Evolutionary conservation across 2,888 invertebrate species (phyloP).

Genomic region (Athetis lepigone): DNA sequence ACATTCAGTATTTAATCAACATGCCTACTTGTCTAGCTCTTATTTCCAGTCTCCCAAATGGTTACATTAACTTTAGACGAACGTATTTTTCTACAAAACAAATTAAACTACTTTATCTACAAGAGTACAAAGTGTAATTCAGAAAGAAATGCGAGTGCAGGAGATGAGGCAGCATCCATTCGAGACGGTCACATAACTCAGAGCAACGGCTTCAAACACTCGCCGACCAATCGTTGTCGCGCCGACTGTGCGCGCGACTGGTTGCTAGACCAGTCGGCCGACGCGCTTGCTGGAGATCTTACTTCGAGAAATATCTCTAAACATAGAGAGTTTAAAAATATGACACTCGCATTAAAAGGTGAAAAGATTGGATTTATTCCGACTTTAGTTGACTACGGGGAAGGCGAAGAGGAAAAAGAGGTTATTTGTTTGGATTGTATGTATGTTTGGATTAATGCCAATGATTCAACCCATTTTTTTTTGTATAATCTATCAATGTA

Average conservation of each 20-base stretch:
- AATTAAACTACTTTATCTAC: not conserved
- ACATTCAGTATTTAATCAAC: not conserved
- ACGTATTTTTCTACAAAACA: constrained; percentile 4
- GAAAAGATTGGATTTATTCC: no score
- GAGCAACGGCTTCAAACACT: constrained; percentile 5
- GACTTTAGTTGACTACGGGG: no score
- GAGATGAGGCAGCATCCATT: constrained; percentile 8
- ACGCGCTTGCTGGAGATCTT: not conserved
- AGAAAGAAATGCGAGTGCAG: constrained; percentile 18
- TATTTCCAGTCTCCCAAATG: not conserved
- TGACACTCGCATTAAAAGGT: not conserved
- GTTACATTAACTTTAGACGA: constrained; percentile 4
- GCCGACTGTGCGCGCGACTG: constrained; percentile 2
- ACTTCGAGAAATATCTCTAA: not conserved
- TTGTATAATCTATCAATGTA: no score
- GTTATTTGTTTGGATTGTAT: no score
- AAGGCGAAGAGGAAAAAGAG: no score
- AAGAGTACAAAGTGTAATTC: constrained; percentile 17
- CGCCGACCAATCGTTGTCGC: not conserved
- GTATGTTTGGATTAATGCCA: no score
- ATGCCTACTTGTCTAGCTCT: not conserved
- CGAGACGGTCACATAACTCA: constrained; percentile 21
- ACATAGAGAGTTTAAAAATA: no score
- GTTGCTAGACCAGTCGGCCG: not conserved
- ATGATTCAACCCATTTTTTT: no score